phyloP scores from a whole-genome alignment of 1,140 invertebrate species.

The Sinonovacula constricta region DNA sequence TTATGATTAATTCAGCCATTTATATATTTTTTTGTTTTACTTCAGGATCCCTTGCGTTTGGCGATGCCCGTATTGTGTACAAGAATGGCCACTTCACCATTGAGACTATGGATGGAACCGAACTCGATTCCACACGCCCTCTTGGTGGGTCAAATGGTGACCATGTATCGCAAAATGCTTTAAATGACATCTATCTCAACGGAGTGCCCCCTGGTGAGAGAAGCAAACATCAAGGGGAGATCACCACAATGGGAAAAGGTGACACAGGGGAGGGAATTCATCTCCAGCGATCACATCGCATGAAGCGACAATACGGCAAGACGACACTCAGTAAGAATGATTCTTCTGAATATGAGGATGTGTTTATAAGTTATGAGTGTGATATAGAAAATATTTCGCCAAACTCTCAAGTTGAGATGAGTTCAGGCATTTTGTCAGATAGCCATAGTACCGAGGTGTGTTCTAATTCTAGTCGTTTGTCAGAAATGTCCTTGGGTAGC shows the following conservation, averaged over 20 bases:
- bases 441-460: constrained; percentile 10
- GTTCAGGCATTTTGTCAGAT: neutral
- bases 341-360: constrained; percentile 34
- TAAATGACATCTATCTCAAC: constrained; percentile 18
- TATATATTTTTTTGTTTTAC: neutral
- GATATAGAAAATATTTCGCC: constrained; percentile 5
- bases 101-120: constrained; percentile 30
- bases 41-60: constrained; percentile 49
- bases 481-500: constrained; percentile 31
- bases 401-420: neutral
- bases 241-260: constrained; percentile 9
- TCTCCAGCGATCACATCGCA: constrained; percentile 16
- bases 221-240: neutral
- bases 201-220: neutral
- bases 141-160: neutral
- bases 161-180: neutral
- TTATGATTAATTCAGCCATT: neutral
- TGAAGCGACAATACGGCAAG: constrained; percentile 42
- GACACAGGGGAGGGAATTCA: constrained; percentile 30
- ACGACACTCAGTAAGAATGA: constrained; percentile 17
- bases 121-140: neutral
- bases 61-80: constrained; percentile 43
- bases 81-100: constrained; percentile 53
- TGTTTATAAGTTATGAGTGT: constrained; percentile 22
- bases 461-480: constrained; percentile 36